These are phyloP conservation scores for Penaeus vannamei DNA, from an alignment of 1,140 invertebrate species.

Conservation along the genomic window DNA sequence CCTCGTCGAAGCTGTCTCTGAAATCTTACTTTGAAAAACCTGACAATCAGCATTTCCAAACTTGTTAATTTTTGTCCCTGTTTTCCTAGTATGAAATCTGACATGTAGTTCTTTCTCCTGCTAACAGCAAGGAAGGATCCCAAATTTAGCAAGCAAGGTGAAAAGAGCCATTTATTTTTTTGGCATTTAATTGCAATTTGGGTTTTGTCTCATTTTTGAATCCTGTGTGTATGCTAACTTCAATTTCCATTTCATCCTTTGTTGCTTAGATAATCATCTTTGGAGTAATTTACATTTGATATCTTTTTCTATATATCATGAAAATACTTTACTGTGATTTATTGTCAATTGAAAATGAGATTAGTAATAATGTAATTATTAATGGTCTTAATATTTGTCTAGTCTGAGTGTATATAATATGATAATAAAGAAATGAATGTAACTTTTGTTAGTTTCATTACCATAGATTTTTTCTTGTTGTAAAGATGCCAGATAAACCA, in stretches of 20 bases:
- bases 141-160: too few relatives aligned
- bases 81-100: too few relatives aligned
- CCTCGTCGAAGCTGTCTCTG: too few relatives aligned
- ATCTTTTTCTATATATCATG: not conserved
- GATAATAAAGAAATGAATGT: constrained; percentile 13
- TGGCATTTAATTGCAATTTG: too few relatives aligned
- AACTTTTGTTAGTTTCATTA: not conserved
- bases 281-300: not conserved
- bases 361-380: constrained; percentile 5
- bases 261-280: constrained; percentile 5
- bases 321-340: constrained; percentile 32
- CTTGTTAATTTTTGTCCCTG: too few relatives aligned
- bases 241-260: not conserved
- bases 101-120: too few relatives aligned
- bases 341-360: constrained; percentile 24
- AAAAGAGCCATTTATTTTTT: too few relatives aligned
- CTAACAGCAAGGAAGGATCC: too few relatives aligned
- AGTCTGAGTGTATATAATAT: constrained; percentile 32
- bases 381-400: constrained; percentile 26
- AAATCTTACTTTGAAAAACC: too few relatives aligned
- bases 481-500: not conserved
- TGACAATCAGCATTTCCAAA: too few relatives aligned
- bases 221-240: too few relatives aligned
- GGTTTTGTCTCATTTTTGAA: too few relatives aligned
- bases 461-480: not conserved